Evolutionary conservation across 2,797 vertebrate genomes (phyloP), one percentile per base, ranked within the genome.

Genomic region (Philypnodon macrostomus): DNA sequence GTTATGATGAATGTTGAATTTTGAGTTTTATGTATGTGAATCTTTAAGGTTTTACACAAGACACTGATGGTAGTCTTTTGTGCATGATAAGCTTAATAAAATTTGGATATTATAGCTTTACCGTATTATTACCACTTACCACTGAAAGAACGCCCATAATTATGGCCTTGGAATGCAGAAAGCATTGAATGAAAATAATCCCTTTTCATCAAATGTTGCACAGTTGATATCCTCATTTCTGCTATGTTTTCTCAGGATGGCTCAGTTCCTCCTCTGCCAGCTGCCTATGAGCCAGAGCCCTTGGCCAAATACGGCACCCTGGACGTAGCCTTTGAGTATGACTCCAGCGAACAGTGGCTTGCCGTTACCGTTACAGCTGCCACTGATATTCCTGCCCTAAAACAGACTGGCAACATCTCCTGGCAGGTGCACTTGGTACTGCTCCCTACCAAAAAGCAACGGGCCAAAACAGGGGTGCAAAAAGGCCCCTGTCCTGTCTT

Each of bases 341-440:
- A 98, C 84, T 94, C 94, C 45, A 78, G 92, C 19, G 94, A 95
- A 82, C 94, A 97, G 89, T 92, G 91, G 86, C 86, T 98, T 85
- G 90, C 95, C 38, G 94, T 98, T 79, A 97, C 95, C 2, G 95
- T 98, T 83, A 98, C 95, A n/a, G 95, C 95, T 41, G 95, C 95
- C 42, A 98, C 95, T 30, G 95, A 98, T 88, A 92, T 98, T 77
- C 94, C 95, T 2, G 89, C 91, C 15, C 92, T 95, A 67, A 95
- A 90, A 68, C 94, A 94, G 88, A 91, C 92, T 44, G 93, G 95
- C 65, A 96, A 96, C 90, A 95, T 92, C 78, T 92, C 93, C 0
- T 98, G 96, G 96, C 96, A 98, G 91, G 95, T 98, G 64, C 96
- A 96, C 85, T 90, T 98, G 75, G 95, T 98, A 66, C 91, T 98